Evolutionary conservation across 2,888 invertebrate genomes (phyloP).

Genomic region (Tillus elongatus): DNA sequence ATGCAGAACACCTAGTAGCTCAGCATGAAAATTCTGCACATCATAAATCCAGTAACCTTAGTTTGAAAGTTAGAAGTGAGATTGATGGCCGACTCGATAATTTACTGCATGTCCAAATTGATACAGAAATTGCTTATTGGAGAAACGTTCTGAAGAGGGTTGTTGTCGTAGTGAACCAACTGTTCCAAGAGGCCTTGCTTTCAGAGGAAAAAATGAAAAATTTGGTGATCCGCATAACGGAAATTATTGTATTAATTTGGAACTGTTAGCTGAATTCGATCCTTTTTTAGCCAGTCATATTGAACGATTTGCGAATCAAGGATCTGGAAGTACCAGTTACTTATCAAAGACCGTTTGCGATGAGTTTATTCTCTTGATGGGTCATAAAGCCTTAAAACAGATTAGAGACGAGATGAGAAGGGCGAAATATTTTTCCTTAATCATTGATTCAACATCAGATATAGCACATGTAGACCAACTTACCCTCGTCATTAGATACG

Average conservation of each 20-base stretch:
- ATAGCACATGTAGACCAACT: slow-evolving; percentile 8
- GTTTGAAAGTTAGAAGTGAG: too few relatives aligned
- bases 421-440: slow-evolving; percentile 16
- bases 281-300: too few relatives aligned
- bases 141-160: too few relatives aligned
- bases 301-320: slow-evolving; percentile 24
- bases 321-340: slow-evolving; percentile 14
- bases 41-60: slow-evolving; percentile 21
- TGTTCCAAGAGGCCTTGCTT: slow-evolving; percentile 21
- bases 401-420: neutral
- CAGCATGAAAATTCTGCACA: slow-evolving; percentile 21
- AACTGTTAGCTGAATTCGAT: too few relatives aligned
- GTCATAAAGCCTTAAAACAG: too few relatives aligned
- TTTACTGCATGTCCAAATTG: slow-evolving; percentile 12
- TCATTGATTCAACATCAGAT: slow-evolving; percentile 25
- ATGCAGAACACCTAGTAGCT: slow-evolving; percentile 20
- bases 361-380: too few relatives aligned
- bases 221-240: too few relatives aligned
- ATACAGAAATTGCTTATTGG: slow-evolving; percentile 21
- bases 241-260: slow-evolving; percentile 26
- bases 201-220: too few relatives aligned
- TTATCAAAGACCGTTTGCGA: slow-evolving; percentile 7
- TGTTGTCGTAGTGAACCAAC: slow-evolving; percentile 20
- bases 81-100: slow-evolving; percentile 16
- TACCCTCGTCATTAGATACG: too few relatives aligned